A percentile compares a stretch with the other conserved stretches of the same genome.
Evolutionary conservation across 2,888 invertebrate genomes (phyloP).

Genomic region (Timema podura): DNA sequence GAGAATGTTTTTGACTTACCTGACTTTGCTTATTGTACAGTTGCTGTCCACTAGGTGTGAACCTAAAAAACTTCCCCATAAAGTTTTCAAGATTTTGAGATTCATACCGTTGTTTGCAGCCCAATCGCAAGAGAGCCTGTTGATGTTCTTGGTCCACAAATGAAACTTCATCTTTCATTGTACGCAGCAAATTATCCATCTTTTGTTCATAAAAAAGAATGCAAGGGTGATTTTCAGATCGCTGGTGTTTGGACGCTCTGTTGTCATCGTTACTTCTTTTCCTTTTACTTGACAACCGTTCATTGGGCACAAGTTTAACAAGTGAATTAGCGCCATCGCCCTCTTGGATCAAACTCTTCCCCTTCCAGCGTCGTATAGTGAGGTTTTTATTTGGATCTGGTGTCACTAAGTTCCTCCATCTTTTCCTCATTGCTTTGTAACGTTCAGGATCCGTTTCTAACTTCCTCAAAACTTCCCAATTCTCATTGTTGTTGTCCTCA

Average conservation of each 20-base stretch:
- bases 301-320: background rate
- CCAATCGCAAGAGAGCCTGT: background rate
- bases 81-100: background rate
- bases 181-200: background rate
- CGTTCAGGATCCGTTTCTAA: constrained; percentile 27
- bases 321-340: background rate
- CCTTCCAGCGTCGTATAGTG: constrained; percentile 11
- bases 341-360: constrained; percentile 2
- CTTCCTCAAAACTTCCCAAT: constrained; percentile 26
- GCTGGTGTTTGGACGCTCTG: background rate
- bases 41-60: background rate
- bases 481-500: constrained; percentile 26
- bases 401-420: constrained; percentile 24
- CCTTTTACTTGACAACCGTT: no score
- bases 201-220: constrained; percentile 1
- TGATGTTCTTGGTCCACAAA: background rate
- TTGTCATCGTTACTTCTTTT: background rate
- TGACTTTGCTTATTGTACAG: background rate
- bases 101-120: background rate
- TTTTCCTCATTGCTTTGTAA: constrained; percentile 23
- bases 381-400: constrained; percentile 28
- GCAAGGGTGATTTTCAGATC: background rate
- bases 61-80: background rate
- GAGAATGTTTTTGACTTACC: background rate
- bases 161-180: background rate